Percentiles rank a stretch among this genome's conserved stretches.
Conservation (phyloP, 2,797 vertebrate genomes). For the Cossypha dichroa region DNA sequence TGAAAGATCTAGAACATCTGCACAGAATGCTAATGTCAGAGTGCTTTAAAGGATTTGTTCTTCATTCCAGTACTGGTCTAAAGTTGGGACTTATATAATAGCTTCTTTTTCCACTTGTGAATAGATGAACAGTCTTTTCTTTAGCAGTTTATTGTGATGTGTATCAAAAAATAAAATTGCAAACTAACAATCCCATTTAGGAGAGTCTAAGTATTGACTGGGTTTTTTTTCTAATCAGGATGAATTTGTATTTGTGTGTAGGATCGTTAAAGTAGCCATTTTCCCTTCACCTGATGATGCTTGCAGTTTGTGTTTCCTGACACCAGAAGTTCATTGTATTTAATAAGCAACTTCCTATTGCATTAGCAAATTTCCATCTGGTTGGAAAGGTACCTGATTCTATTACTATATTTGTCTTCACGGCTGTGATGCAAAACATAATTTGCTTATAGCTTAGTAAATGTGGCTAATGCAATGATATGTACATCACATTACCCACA, state of each 20-base stretch:
- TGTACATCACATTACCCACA: conserved; percentile 1
- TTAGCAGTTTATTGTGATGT: not conserved
- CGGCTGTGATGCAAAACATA: conserved; percentile 66
- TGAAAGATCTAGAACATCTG: not conserved
- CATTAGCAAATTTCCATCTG: conserved; percentile 74
- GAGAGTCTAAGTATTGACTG: not conserved
- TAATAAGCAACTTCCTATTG: conserved; percentile 70
- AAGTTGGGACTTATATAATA: not conserved
- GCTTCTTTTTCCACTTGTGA: not conserved
- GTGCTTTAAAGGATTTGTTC: not conserved
- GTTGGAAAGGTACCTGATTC: conserved; percentile 69
- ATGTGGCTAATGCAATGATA: conserved; percentile 69
- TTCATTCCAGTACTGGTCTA: not conserved
- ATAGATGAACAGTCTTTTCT: not conserved
- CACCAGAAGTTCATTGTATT: conserved; percentile 62
- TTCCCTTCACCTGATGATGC: conserved; percentile 45
- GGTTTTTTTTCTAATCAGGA: not conserved
- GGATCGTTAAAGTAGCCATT: conserved; percentile 22
- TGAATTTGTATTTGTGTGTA: not conserved
- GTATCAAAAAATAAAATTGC: not conserved
- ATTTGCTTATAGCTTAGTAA: conserved; percentile 70
- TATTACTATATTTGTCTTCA: conserved; percentile 65
- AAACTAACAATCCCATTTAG: not conserved
- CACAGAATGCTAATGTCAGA: not conserved
- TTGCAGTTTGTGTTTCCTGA: conserved; percentile 64